Conservation (phyloP, 2,113 vertebrate genomes). For the Burhinus bistriatus region DNA sequence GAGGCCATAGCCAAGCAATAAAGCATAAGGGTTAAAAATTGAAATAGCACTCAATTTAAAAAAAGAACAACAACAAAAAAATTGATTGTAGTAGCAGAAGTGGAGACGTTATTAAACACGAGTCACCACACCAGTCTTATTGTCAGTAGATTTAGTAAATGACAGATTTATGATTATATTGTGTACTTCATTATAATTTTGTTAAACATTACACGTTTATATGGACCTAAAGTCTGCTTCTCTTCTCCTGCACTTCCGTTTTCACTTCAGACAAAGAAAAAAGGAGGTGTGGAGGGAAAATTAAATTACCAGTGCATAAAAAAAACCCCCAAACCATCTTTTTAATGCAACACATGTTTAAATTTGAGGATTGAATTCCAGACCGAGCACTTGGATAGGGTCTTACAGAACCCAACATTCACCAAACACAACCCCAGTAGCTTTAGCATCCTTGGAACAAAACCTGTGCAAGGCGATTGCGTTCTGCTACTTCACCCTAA, state of each 20-base stretch:
- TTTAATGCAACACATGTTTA: background rate
- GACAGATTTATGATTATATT: background rate
- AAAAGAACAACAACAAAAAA: background rate
- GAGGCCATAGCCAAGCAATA: background rate
- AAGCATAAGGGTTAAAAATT: background rate
- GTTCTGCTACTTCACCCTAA: background rate
- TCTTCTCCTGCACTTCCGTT: background rate
- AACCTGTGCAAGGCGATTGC: background rate
- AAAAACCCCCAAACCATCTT: background rate
- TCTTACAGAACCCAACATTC: background rate
- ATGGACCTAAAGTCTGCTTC: background rate
- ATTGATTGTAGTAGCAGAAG: background rate
- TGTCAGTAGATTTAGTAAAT: background rate
- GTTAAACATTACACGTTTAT: background rate
- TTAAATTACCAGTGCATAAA: background rate
- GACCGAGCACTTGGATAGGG: background rate
- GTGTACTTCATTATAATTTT: background rate
- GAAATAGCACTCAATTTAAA: background rate
- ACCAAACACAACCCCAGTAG: background rate
- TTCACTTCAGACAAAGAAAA: background rate
- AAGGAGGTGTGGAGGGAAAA: background rate
- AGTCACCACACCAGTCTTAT: background rate
- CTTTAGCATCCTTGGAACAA: background rate
- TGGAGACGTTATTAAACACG: background rate
- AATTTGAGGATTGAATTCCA: background rate